Evolutionary conservation across 2,888 invertebrate species (phyloP).

Genomic region (Falcaria lacertinaria): DNA sequence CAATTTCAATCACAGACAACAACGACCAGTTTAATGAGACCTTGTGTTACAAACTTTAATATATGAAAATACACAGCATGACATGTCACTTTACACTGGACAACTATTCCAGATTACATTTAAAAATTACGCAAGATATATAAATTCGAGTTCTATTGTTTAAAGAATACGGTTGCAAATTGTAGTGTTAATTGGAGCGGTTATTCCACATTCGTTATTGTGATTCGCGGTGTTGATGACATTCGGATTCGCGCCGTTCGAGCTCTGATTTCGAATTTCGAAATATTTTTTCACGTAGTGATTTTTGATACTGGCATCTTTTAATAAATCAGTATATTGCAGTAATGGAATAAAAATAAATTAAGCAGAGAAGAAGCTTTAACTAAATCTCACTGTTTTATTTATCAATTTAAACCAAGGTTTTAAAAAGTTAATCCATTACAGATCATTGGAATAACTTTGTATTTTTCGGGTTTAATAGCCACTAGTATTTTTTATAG

Average conservation of each 20-base stretch:
- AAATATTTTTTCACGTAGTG: no score
- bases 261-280: constrained; percentile 21
- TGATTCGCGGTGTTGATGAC: constrained; percentile 49
- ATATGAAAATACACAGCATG: constrained; percentile 3
- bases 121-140: constrained; percentile 7
- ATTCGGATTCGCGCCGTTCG: constrained; percentile 29
- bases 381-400: no score
- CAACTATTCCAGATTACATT: constrained; percentile 20
- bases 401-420: no score
- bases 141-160: constrained; percentile 28
- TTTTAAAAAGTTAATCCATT: no score
- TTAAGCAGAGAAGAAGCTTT: no score
- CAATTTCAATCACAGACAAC: constrained; percentile 61
- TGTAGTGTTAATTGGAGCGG: constrained; percentile 4
- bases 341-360: no score
- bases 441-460: no score
- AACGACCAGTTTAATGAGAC: constrained; percentile 25
- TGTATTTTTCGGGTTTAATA: no score
- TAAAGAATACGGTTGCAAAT: constrained; percentile 15
- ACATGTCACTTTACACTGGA: constrained; percentile 21
- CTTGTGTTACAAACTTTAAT: constrained; percentile 15
- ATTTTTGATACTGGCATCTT: no score
- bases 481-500: no score
- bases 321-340: no score
- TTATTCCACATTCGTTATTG: constrained; percentile 38